phyloP scores from a whole-genome alignment of 37 sponge, comb jelly and placozoan genomes.

The Petrosia ficiformis region DNA sequence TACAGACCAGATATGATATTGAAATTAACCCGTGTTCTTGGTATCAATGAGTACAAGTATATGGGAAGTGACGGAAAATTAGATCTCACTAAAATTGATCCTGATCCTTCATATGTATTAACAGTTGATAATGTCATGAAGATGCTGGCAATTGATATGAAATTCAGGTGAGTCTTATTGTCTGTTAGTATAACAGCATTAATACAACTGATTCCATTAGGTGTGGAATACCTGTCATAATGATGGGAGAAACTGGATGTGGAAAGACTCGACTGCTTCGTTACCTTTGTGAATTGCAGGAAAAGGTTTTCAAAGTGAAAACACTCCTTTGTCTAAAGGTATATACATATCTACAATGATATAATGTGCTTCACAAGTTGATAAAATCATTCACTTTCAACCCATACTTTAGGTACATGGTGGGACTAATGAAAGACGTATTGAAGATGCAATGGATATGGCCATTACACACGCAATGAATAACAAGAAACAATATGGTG shows the following conservation, averaged over 20 bases:
- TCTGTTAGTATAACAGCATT: too few species aligned
- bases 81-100: constrained; percentile 9
- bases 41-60: constrained; percentile 19
- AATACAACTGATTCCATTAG: too few species aligned
- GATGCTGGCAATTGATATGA: constrained; percentile 74
- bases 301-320: background rate
- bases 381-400: too few species aligned
- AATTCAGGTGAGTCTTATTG: constrained; percentile 49
- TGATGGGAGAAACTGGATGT: constrained; percentile 93
- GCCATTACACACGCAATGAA: constrained; percentile 55
- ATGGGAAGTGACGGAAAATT: background rate
- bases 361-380: too few species aligned
- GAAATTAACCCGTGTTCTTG: constrained; percentile 58
- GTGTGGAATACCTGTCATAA: constrained; percentile 75
- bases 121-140: constrained; percentile 65
- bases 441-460: constrained; percentile 29
- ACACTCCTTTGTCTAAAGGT: background rate
- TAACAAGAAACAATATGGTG: constrained; percentile 29
- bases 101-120: constrained; percentile 55
- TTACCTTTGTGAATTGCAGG: constrained; percentile 58
- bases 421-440: constrained; percentile 69
- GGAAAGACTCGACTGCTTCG: constrained; percentile 76
- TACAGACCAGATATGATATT: constrained; percentile 31
- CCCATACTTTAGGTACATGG: constrained; percentile 86
- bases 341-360: too few species aligned